Conservation (phyloP, 2,797 vertebrate genomes). For the Cyclura pinguis region DNA sequence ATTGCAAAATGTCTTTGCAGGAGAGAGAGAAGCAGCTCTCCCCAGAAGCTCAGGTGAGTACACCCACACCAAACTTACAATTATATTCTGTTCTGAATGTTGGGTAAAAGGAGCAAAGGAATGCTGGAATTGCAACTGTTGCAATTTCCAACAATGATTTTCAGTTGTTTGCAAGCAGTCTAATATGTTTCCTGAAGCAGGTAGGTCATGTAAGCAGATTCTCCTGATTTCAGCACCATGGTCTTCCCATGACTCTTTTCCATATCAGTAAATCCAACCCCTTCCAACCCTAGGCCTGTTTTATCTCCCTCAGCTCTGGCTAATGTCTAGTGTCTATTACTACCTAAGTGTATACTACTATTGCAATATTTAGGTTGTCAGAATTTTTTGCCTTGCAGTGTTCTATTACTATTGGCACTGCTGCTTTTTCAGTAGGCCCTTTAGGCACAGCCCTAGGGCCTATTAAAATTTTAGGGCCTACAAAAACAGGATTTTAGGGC, state of each 20-base stretch:
- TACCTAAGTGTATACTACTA: neutral
- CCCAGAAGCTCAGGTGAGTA: constrained; percentile 93
- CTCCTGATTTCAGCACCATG: neutral
- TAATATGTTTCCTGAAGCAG: neutral
- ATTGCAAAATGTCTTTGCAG: constrained; percentile 96
- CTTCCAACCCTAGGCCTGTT: neutral
- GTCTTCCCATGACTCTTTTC: neutral
- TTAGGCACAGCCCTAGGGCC: too few relatives aligned
- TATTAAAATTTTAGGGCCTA: too few relatives aligned
- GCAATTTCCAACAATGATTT: neutral
- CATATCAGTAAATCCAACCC: neutral
- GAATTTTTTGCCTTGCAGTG: neutral
- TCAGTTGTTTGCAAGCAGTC: neutral
- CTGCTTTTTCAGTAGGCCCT: too few relatives aligned
- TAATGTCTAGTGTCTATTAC: neutral
- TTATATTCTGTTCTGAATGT: neutral
- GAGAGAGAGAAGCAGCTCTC: constrained; percentile 96
- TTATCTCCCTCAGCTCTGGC: neutral
- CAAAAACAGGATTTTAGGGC: too few relatives aligned
- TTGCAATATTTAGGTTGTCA: neutral
- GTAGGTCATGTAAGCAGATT: neutral
- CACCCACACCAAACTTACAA: fast-evolving
- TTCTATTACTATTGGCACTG: neutral
- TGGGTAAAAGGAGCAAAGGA: neutral
- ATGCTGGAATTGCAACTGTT: constrained; percentile 15